A percentile compares a stretch with the other conserved stretches of the same genome.
Evolutionary conservation across 2,797 vertebrate species (phyloP).

Genomic region (Scolopax rusticola): DNA sequence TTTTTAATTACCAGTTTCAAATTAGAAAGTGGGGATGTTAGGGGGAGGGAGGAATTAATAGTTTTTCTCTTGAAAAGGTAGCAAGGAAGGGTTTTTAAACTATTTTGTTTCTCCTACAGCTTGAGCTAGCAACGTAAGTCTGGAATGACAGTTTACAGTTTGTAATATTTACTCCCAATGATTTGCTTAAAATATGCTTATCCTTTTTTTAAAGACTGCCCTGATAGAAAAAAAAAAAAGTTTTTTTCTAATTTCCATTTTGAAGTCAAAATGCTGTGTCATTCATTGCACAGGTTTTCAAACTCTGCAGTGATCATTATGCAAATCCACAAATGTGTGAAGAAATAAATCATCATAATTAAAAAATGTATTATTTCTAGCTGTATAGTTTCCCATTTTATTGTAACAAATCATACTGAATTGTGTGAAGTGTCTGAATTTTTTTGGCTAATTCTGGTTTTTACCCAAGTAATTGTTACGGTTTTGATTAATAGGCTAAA

Average conservation of each 20-base stretch:
- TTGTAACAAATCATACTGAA: not conserved
- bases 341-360: not conserved
- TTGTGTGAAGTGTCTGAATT: not conserved
- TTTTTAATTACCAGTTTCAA: not conserved
- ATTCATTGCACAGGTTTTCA: not conserved
- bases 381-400: not conserved
- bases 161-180: not conserved
- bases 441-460: not conserved
- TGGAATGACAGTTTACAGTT: not conserved
- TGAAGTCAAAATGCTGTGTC: not conserved
- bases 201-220: not conserved
- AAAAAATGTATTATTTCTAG: not conserved
- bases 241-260: not conserved
- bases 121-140: not conserved
- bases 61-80: not conserved
- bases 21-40: not conserved
- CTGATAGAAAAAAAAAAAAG: not conserved
- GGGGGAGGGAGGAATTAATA: fast-evolving
- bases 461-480: not conserved
- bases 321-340: not conserved
- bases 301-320: not conserved
- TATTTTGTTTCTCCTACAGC: not conserved
- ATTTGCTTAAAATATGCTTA: not conserved
- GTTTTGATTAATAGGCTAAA: not conserved
- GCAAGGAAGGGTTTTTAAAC: not conserved